Conservation (phyloP, 2,113 vertebrate species). For the Pyxicephalus adspersus region DNA sequence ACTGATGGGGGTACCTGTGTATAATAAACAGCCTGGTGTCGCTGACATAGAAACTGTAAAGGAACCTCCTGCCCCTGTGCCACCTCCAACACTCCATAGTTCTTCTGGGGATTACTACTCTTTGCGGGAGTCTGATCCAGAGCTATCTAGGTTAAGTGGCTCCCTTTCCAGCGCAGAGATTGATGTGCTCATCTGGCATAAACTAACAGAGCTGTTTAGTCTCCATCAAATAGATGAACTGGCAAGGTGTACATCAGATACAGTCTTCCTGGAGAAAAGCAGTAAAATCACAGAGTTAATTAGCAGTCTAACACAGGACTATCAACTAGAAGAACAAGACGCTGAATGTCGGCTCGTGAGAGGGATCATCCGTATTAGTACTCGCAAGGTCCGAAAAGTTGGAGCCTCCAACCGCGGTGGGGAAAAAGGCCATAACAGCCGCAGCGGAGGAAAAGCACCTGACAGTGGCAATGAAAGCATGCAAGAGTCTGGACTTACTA, state of each 20-base stretch:
- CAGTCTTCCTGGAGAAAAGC: slow-evolving; percentile 94
- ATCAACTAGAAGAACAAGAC: slow-evolving; percentile 95
- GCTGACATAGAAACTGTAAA: slow-evolving; percentile 70
- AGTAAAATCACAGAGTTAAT: slow-evolving; percentile 98
- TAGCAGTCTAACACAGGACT: slow-evolving; percentile 96
- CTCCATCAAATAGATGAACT: slow-evolving; percentile 97
- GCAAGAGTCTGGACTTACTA: slow-evolving; percentile 81
- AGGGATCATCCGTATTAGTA: slow-evolving; percentile 97
- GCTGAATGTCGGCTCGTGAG: slow-evolving; percentile 94
- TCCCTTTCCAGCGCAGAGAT: slow-evolving; percentile 89
- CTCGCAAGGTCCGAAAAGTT: slow-evolving; percentile 78
- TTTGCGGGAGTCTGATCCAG: slow-evolving; percentile 83
- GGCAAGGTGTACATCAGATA: slow-evolving; percentile 96
- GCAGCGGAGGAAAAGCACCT: slow-evolving; percentile 74
- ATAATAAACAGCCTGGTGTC: slow-evolving; percentile 61
- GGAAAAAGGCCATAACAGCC: slow-evolving; percentile 65
- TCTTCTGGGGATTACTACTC: slow-evolving; percentile 88
- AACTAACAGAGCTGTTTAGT: slow-evolving; percentile 94
- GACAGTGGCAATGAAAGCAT: slow-evolving; percentile 94
- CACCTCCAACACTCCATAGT: slow-evolving; percentile 65
- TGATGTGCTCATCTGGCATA: slow-evolving; percentile 93
- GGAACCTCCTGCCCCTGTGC: slow-evolving; percentile 66
- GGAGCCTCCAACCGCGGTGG: slow-evolving; percentile 60
- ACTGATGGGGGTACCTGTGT: slow-evolving; percentile 86
- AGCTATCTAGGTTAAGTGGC: slow-evolving; percentile 84